phyloP scores from a whole-genome alignment of 2,888 invertebrate genomes.

The Drosophila prolongata region DNA sequence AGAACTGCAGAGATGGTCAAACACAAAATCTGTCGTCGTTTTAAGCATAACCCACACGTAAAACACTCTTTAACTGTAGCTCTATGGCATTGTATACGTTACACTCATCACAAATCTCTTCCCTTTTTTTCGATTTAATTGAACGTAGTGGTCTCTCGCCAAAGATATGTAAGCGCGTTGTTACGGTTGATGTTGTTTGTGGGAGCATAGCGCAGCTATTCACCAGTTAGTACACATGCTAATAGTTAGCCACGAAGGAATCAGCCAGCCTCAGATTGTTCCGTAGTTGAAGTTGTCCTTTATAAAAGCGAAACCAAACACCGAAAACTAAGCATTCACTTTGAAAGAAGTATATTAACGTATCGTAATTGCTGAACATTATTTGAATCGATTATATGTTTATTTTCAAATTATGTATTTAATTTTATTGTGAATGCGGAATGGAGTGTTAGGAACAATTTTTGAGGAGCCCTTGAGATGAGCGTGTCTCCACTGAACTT shows the following conservation, averaged over 20 bases:
- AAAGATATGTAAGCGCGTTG: slow-evolving; percentile 49
- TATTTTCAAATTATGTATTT: slow-evolving; percentile 22
- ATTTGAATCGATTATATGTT: slow-evolving; percentile 50
- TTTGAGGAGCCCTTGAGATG: slow-evolving; percentile 35
- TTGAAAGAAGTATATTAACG: slow-evolving; percentile 52
- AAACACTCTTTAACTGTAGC: slow-evolving; percentile 38
- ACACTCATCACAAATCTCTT: slow-evolving; percentile 43
- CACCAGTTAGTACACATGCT: slow-evolving; percentile 55
- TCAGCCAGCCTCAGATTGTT: slow-evolving; percentile 55
- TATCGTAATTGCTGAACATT: slow-evolving; percentile 75
- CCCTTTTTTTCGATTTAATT: slow-evolving; percentile 47
- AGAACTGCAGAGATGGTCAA: slow-evolving; percentile 54
- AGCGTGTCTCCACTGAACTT: slow-evolving; percentile 14
- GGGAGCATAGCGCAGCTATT: slow-evolving; percentile 64
- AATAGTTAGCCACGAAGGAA: slow-evolving; percentile 58
- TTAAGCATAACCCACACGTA: slow-evolving; percentile 49
- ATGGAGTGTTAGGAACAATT: slow-evolving; percentile 42
- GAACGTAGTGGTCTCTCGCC: slow-evolving; percentile 54
- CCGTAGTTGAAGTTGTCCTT: slow-evolving; percentile 49
- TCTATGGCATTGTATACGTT: slow-evolving; percentile 60
- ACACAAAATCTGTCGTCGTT: slow-evolving; percentile 39
- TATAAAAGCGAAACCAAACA: slow-evolving; percentile 40
- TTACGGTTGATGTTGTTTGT: slow-evolving; percentile 52
- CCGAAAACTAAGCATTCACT: slow-evolving; percentile 27
- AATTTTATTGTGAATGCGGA: slow-evolving; percentile 33